phyloP scores from a whole-genome alignment of 1,140 invertebrate genomes.

The Pogonomyrmex californicus region DNA sequence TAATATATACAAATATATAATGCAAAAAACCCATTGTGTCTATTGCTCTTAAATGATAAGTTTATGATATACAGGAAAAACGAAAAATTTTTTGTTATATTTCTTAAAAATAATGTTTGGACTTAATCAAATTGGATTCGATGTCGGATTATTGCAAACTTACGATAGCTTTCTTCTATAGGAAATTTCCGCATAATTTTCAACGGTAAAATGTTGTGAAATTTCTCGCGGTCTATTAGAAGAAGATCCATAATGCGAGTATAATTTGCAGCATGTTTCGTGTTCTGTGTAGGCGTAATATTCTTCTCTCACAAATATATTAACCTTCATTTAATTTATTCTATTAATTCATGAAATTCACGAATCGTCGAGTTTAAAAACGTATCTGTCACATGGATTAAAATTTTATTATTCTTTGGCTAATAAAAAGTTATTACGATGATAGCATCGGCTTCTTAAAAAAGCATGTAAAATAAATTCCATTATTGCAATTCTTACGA shows the following conservation, averaged over 20 bases:
- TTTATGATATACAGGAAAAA: neutral
- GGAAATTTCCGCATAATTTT: neutral
- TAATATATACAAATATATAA: neutral
- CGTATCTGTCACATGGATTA: neutral
- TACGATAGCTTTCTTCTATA: neutral
- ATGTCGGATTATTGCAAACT: neutral
- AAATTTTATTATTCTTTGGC: neutral
- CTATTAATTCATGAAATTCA: neutral
- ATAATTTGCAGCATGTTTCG: constrained; percentile 21
- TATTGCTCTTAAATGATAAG: neutral
- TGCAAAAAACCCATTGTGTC: neutral
- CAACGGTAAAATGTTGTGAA: constrained; percentile 9
- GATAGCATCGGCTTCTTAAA: too few relatives aligned
- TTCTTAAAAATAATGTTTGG: too few relatives aligned
- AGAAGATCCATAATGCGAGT: constrained; percentile 9
- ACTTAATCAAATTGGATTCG: neutral
- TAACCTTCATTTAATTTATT: neutral
- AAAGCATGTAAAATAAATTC: too few relatives aligned
- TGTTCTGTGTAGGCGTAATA: constrained; percentile 20
- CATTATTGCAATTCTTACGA: too few relatives aligned
- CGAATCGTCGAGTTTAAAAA: neutral
- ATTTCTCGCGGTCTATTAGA: neutral
- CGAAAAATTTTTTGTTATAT: neutral
- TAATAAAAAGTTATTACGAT: neutral
- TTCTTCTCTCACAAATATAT: constrained; percentile 13